A percentile compares a stretch with the other conserved stretches of the same genome.
These are phyloP conservation scores for Piscicola geometra DNA, from an alignment of 2,888 invertebrate genomes.

Conservation along the genomic window DNA sequence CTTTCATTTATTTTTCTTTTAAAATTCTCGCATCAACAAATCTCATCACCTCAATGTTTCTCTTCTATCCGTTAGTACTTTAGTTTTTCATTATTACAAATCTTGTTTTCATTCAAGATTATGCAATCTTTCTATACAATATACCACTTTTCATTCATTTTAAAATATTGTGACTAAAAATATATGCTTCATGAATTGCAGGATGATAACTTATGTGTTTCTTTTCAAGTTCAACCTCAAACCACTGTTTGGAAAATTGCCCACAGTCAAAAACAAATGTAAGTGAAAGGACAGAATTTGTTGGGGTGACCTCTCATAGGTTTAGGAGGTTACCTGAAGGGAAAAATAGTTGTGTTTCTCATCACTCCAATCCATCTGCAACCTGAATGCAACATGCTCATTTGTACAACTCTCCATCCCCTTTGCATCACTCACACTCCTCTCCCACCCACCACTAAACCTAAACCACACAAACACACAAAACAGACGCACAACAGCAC, in stretches of 20 bases:
- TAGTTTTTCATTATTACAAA: not conserved
- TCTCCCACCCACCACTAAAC: too few relatives aligned
- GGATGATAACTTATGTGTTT: conserved; percentile 57
- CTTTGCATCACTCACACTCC: too few relatives aligned
- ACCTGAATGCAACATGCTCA: too few relatives aligned
- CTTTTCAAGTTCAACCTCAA: conserved; percentile 69
- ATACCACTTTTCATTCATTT: not conserved
- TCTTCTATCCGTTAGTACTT: conserved; percentile 80
- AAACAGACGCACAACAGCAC: not conserved
- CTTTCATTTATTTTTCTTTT: conserved; percentile 65
- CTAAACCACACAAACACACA: too few relatives aligned
- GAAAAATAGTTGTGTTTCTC: too few relatives aligned
- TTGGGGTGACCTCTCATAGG: too few relatives aligned
- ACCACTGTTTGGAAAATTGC: conserved; percentile 44
- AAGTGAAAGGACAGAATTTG: not conserved
- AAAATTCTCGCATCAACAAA: conserved; percentile 61
- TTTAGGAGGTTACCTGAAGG: too few relatives aligned
- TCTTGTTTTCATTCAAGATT: not conserved
- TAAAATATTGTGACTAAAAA: conserved; percentile 27
- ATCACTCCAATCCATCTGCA: too few relatives aligned
- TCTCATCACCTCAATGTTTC: conserved; percentile 72
- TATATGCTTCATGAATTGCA: conserved; percentile 45
- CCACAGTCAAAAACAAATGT: conserved; percentile 16
- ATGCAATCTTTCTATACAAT: too few relatives aligned
- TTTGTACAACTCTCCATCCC: too few relatives aligned